Evolutionary conservation across 2,888 invertebrate species (phyloP), one percentile per base, ranked within the genome.

Genomic region (Argynnis bischoffii): DNA sequence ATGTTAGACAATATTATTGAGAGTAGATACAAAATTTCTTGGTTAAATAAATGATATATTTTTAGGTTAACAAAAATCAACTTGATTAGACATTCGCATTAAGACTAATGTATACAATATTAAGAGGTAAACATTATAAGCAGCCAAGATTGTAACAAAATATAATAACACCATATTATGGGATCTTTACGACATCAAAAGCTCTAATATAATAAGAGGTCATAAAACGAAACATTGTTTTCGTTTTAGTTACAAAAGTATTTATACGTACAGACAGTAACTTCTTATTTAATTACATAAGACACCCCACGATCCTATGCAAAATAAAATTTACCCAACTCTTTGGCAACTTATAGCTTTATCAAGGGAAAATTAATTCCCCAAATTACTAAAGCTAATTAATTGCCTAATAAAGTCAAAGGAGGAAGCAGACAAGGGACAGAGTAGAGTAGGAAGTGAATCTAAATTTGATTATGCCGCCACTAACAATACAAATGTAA

Each of bases 121-220:
- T 53, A 57, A 67, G 46, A 63, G 47, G 55, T 64, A 56, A 61
- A 63, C 67, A 64, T 64, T 67, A 68, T 63, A 63, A 70, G 71
- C 54, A 65, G 56, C 63, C 67, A 67, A 55, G 66, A 57, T 59
- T 67, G 68, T 69, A 71, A 73, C 66, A 72, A 70, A 71, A 70
- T 55, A 69, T 68, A 70, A 71, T 74, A 74, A 71, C 70, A 64
- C 55, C 31, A 63, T 69, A 70, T 70, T 69, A 70, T 67, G 65
- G 70, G 47, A 66, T 68, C 59, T 74, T 70, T 71, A 74, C 70
- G 71, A 72, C 65, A 65, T 69, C 64, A 72, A 72, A 68, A 55
- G 60, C 41, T 31, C 35, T n/a, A 61, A 61, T 35, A 61, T 59
- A 59, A 59, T 48, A 51, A 55, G n/a, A 14, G 61, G 35, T 8